phyloP scores from a whole-genome alignment of 2,888 invertebrate genomes.

The Nemoura dubitans region DNA sequence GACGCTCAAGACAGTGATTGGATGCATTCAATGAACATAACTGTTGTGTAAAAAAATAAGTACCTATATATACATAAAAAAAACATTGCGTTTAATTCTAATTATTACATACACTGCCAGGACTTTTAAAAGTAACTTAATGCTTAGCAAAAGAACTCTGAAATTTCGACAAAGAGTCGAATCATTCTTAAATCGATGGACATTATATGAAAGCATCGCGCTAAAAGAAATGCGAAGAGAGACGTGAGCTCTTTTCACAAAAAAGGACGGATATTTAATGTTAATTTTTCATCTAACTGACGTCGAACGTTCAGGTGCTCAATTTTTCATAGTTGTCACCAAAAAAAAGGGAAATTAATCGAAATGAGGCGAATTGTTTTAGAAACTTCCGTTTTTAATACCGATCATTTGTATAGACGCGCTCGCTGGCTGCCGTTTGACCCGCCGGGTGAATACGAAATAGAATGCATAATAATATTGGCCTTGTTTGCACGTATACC shows the following conservation, averaged over 20 bases:
- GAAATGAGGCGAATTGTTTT: conserved; percentile 38
- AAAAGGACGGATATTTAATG: conserved; percentile 50
- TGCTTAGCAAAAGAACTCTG: conserved; percentile 16
- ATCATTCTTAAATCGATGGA: not conserved
- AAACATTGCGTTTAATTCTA: conserved; percentile 50
- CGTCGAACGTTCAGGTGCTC: conserved; percentile 53
- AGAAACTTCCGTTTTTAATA: not conserved
- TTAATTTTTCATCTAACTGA: conserved; percentile 50
- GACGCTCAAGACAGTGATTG: conserved; percentile 48
- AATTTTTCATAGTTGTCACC: conserved; percentile 53
- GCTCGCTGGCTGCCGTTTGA: not conserved
- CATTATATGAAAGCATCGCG: conserved; percentile 24
- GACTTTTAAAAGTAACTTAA: conserved; percentile 47
- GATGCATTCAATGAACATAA: conserved; percentile 30
- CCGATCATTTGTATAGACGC: not conserved
- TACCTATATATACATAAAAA: conserved; percentile 40
- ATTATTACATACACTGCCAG: conserved; percentile 52
- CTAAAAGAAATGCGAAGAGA: conserved; percentile 35
- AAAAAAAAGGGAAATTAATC: conserved; percentile 46
- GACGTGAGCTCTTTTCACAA: conserved; percentile 43
- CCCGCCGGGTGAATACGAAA: not conserved
- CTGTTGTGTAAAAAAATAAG: conserved; percentile 43
- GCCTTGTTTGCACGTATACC: not conserved
- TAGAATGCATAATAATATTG: conserved; percentile 5
- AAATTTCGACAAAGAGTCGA: not conserved